These are phyloP conservation scores for Sycophila texana DNA, from an alignment of 2,888 invertebrate genomes.

Conservation along the genomic window DNA sequence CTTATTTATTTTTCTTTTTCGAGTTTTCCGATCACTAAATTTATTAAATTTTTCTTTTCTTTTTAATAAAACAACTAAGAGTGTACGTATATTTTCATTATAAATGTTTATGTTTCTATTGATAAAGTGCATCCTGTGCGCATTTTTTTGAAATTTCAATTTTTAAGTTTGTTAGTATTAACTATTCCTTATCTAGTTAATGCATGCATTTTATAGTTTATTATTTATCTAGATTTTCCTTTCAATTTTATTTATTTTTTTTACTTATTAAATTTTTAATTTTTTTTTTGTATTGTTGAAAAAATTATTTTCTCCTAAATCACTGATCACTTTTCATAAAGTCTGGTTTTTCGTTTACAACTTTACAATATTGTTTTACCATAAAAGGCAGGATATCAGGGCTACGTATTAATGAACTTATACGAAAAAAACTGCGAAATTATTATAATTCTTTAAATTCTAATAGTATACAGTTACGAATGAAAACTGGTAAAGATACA, in stretches of 20 bases:
- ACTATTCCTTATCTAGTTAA: conserved; percentile 54
- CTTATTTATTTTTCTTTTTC: too few relatives aligned
- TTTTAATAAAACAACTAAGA: too few relatives aligned
- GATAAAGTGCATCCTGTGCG: neutral
- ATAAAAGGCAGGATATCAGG: too few relatives aligned
- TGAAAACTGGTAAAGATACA: too few relatives aligned
- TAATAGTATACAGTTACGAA: too few relatives aligned
- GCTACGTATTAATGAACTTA: neutral
- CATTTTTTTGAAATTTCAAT: conserved; percentile 17
- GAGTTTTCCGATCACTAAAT: too few relatives aligned
- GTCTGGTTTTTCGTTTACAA: neutral
- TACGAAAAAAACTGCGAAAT: neutral
- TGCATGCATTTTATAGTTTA: conserved; percentile 57
- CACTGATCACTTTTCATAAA: neutral
- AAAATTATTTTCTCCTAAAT: neutral
- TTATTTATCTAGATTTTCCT: conserved; percentile 42
- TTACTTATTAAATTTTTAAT: conserved; percentile 39
- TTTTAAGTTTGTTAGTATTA: conserved; percentile 33
- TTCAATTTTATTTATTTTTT: conserved; percentile 43
- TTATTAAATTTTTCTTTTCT: too few relatives aligned
- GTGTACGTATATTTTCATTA: too few relatives aligned
- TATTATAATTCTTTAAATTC: neutral
- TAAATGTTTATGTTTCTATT: too few relatives aligned
- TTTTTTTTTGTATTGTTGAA: conserved; percentile 41
- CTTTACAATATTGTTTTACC: conserved; percentile 4